Conservation (phyloP, 2,797 vertebrate species). For the Periophthalmus magnuspinnatus region DNA sequence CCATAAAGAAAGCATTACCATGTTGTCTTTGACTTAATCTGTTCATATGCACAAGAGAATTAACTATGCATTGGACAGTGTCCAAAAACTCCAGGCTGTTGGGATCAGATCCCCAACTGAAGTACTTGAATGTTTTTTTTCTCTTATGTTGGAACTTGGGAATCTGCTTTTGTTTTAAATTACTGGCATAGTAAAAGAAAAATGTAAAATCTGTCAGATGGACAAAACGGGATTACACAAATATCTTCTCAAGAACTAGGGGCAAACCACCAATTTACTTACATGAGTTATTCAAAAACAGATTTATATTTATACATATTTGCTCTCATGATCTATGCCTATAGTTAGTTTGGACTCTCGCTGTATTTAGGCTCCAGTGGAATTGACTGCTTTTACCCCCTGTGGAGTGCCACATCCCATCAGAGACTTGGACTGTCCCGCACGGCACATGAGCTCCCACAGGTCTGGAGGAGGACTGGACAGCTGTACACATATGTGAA, state of each 20-base stretch:
- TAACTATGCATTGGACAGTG: not conserved
- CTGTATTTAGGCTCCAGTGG: not conserved
- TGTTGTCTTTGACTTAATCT: not conserved
- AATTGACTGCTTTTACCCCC: slow-evolving; percentile 62
- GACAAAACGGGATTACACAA: too few relatives aligned
- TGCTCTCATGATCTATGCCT: not conserved
- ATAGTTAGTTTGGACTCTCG: not conserved
- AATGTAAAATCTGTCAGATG: too few relatives aligned
- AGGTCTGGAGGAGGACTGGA: slow-evolving; percentile 67
- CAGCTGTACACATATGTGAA: slow-evolving; percentile 76
- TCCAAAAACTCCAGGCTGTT: too few relatives aligned
- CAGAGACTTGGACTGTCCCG: slow-evolving; percentile 70
- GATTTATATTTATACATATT: not conserved
- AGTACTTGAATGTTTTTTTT: too few relatives aligned
- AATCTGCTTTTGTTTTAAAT: not conserved
- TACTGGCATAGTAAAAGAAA: too few relatives aligned
- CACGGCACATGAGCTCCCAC: slow-evolving; percentile 79
- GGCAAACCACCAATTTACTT: too few relatives aligned
- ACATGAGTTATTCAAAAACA: too few relatives aligned
- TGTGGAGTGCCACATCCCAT: slow-evolving; percentile 80
- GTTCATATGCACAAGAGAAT: not conserved
- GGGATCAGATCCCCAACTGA: too few relatives aligned
- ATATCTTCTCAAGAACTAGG: too few relatives aligned
- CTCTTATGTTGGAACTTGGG: too few relatives aligned
- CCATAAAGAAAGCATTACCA: not conserved